Base-by-base conservation (phyloP, 1,140 invertebrate species). In the Rhagoletis zephyria region DNA sequence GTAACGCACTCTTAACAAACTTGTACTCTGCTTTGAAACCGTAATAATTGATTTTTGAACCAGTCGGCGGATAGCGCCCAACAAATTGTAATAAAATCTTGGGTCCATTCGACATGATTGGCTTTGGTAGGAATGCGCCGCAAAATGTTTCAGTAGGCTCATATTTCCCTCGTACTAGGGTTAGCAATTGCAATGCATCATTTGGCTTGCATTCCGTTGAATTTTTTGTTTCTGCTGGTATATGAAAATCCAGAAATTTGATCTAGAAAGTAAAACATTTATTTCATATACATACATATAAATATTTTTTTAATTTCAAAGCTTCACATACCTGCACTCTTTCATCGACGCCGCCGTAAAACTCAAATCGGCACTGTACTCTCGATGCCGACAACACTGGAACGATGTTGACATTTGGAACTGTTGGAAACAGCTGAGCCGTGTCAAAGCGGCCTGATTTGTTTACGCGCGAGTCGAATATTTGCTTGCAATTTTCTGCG, bases 81-180 rank as follows among this genome's bases (percentile, higher is more conserved):
- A 95, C 94, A 92, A 98, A 98, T 93, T 97, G 96, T 14, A 98
- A 93, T 89, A 96, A 95, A 89, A 98, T 94, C 89, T 95, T 94
- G 56, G 96, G 96, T 56, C 97, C 97, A 91, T 96, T 97, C 48
- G 97, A 98, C 97, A 98, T 98, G 70, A 98, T 94, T 63, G 97
- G 96, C 88, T 95, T 95, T 0, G 97, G 97, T 48, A 96, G 92
- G 89, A 95, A 95, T 5, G 94, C 95, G 0, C 97, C 97, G 91
- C 98, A 98, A 89, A 97, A 96, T 5, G 95, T 95, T 89, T 97
- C 96, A 87, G 98, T 95, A 1, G 90, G 90, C 85, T 92, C 90
- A 61, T 90, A 91, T 63, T 90, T 91, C 1, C 89, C 90, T 0
- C 90, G 87, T 1, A 90, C 88, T 64, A 90, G 88, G 5, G 88